Evolutionary conservation across 2,888 invertebrate genomes (phyloP), one percentile per base, ranked within the genome.

Genomic region (Hemicrepidius hirtus): DNA sequence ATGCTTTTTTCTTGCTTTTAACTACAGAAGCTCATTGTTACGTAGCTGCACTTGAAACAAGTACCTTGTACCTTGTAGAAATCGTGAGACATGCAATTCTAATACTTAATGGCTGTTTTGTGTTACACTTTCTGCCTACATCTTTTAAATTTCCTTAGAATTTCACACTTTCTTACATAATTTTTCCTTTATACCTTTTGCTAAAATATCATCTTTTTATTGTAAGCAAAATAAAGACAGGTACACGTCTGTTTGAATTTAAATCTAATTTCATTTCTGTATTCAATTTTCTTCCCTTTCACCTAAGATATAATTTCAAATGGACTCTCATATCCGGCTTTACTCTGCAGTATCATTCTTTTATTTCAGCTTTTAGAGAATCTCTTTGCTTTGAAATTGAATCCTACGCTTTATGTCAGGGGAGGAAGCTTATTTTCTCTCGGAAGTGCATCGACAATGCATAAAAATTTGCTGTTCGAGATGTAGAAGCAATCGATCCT

Each of bases 31-130:
- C 63, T 41, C 69, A 69, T 69, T 69, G 63, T 69, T 41, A 41
- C 50, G n/a, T 63, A 63, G 55, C 24, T 50, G 63, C 44, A 62
- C 69, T 69, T 44, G 20, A 55, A 41, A 53, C 37, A 63, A 69
- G 69, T 69, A 21, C 41, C 53, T 53, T 20, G 69, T 69, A 21
- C 41, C 53, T 53, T 20, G 44, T 63, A 41, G 53, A 55, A 62
- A 63, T 63, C 16, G 12, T 16, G 28, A 41, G 40, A 53, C 40
- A 12, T n/a, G 69, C 55, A 53, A 63, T 69, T 63, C 53, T 62
- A 53, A 63, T 69, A n/a, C n/a, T n/a, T n/a, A 69, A 62, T 63
- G 18, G 62, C 62, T n/a, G 41, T 63, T 65, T 65, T 28, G 21
- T 13, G 24, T 57, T 16, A 4, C 13, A 40, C n/a, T n/a, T 40